These are phyloP conservation scores for Heliconius congener DNA, from an alignment of 1,140 invertebrate genomes.

Conservation along the genomic window DNA sequence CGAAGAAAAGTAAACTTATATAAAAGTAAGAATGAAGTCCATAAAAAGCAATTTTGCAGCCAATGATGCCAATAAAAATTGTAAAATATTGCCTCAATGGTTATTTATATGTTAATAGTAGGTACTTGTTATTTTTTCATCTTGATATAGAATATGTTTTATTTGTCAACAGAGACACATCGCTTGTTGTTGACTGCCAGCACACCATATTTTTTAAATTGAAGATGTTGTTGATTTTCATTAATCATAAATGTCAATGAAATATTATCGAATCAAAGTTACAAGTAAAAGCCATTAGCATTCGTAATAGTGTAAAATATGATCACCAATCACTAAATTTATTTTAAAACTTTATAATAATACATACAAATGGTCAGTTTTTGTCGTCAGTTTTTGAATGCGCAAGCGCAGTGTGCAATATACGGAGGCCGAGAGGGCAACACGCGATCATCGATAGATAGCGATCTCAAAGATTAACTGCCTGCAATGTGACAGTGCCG, in stretches of 20 bases:
- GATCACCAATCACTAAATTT: conserved; percentile 23
- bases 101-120: neutral
- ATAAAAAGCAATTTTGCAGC: conserved; percentile 5
- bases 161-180: neutral
- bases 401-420: conserved; percentile 44
- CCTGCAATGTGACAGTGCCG: conserved; percentile 62
- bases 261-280: conserved; percentile 49
- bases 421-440: conserved; percentile 47
- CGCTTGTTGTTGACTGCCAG: neutral
- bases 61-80: neutral
- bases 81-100: neutral
- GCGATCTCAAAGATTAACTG: conserved; percentile 73
- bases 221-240: conserved; percentile 48
- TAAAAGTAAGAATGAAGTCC: conserved; percentile 34
- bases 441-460: conserved; percentile 73
- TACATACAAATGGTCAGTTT: conserved; percentile 45
- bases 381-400: conserved; percentile 42
- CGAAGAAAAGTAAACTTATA: conserved; percentile 73
- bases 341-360: conserved; percentile 37
- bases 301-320: conserved; percentile 51
- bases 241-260: conserved; percentile 64
- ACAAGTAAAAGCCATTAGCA: conserved; percentile 58
- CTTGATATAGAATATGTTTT: neutral
- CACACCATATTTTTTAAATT: conserved; percentile 39
- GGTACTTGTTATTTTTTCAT: neutral